Percentiles rank a stretch among this genome's conserved stretches.
These are phyloP conservation scores for Hydrotaea cyrtoneurina DNA, from an alignment of 2,888 invertebrate genomes.

Conservation along the genomic window DNA sequence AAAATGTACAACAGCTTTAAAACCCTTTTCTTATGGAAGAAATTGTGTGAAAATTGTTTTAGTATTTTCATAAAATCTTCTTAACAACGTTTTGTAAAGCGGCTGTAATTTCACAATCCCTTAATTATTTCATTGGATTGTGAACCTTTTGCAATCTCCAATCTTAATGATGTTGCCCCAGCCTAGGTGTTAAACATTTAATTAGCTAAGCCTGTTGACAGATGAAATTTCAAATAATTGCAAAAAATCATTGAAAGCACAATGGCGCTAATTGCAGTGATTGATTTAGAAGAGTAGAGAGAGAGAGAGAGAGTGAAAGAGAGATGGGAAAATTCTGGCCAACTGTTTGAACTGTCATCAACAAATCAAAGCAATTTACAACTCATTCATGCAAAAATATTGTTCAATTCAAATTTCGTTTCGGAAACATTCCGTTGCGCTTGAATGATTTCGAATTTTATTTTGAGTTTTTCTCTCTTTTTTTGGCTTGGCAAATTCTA, in stretches of 20 bases:
- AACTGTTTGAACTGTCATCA: conserved; percentile 56
- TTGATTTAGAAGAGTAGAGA: conserved; percentile 11
- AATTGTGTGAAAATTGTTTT: no score
- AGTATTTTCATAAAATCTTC: no score
- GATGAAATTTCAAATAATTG: conserved; percentile 41
- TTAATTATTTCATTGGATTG: background rate
- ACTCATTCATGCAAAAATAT: conserved; percentile 62
- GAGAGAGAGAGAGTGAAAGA: no score
- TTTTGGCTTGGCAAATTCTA: conserved; percentile 7
- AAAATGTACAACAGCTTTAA: no score
- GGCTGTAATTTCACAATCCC: no score
- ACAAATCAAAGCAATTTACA: conserved; percentile 56
- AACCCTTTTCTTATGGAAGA: no score
- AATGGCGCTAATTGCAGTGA: conserved; percentile 54
- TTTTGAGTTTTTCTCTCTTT: no score
- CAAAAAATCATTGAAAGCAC: conserved; percentile 26
- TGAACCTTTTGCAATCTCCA: background rate
- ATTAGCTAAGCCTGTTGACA: conserved; percentile 77
- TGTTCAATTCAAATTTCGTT: background rate
- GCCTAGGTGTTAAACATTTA: conserved; percentile 70
- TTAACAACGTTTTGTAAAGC: no score
- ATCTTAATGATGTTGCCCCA: background rate
- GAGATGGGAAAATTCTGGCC: background rate
- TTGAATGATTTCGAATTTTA: background rate
- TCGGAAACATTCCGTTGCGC: conserved; percentile 3